Conservation (phyloP, 2,888 invertebrate species). For the Sacculina carcini region DNA sequence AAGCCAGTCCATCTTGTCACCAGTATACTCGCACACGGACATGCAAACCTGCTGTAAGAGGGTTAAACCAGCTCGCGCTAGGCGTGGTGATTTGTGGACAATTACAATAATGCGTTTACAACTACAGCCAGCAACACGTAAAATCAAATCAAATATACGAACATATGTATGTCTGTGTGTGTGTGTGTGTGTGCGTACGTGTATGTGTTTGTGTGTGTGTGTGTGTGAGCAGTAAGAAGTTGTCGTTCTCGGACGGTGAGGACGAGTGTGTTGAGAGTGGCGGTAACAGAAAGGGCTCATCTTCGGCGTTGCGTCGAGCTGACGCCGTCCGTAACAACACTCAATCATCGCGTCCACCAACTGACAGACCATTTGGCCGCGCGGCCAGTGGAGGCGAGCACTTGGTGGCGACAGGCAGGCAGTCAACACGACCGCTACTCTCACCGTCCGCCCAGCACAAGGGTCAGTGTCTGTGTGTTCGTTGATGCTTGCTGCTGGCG, state of each 20-base stretch:
- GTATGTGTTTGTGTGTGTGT: slow-evolving; percentile 5
- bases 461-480: no score
- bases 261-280: background rate
- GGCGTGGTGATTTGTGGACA: background rate
- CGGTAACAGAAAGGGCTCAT: no score
- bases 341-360: background rate
- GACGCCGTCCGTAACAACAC: no score
- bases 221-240: background rate
- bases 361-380: background rate
- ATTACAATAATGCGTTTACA: background rate
- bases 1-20: background rate
- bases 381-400: background rate
- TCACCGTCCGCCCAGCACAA: background rate
- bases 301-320: no score
- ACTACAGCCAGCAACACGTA: background rate
- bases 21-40: background rate
- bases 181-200: slow-evolving; percentile 5
- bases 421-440: background rate
- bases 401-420: background rate
- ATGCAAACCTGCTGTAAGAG: background rate
- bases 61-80: background rate
- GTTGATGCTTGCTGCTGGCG: no score
- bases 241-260: background rate
- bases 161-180: slow-evolving; percentile 4
- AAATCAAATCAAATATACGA: background rate